A percentile compares a stretch with the other conserved stretches of the same genome.
These are phyloP conservation scores for Oreortyx pictus DNA, from an alignment of 2,797 vertebrate genomes.

Conservation along the genomic window DNA sequence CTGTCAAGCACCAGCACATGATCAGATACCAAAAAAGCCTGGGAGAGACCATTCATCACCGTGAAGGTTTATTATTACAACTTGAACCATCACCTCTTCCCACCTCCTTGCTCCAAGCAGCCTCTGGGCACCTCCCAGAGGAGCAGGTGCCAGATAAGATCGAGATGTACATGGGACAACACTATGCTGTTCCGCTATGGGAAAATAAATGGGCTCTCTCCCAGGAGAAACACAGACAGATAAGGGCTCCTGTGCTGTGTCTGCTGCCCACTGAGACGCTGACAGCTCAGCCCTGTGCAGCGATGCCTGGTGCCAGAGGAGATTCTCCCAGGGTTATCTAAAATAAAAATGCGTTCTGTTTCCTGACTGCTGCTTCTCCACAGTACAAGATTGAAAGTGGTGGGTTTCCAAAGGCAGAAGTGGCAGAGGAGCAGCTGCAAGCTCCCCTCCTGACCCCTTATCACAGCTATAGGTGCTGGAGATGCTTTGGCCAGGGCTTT, in stretches of 20 bases:
- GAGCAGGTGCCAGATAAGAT: background rate
- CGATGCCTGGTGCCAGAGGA: too few relatives aligned
- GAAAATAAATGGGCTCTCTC: background rate
- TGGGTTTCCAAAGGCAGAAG: background rate
- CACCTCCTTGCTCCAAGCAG: background rate
- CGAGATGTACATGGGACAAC: background rate
- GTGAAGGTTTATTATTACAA: background rate
- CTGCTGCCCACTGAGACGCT: background rate
- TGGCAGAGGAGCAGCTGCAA: background rate
- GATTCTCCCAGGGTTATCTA: background rate
- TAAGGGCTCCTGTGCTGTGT: background rate
- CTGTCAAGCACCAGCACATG: background rate
- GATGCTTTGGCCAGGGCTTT: background rate
- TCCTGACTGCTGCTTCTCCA: background rate
- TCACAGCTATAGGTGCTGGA: background rate
- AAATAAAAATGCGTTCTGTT: background rate
- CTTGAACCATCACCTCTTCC: background rate
- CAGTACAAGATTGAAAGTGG: background rate
- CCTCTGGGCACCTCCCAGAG: background rate
- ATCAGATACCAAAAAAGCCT: background rate
- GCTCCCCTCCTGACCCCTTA: accelerated
- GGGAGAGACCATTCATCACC: background rate
- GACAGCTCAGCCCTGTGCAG: background rate
- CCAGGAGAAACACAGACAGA: background rate
- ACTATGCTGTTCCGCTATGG: background rate